Evolutionary conservation across 2,113 vertebrate genomes (phyloP).

Genomic region (Centropus bengalensis): DNA sequence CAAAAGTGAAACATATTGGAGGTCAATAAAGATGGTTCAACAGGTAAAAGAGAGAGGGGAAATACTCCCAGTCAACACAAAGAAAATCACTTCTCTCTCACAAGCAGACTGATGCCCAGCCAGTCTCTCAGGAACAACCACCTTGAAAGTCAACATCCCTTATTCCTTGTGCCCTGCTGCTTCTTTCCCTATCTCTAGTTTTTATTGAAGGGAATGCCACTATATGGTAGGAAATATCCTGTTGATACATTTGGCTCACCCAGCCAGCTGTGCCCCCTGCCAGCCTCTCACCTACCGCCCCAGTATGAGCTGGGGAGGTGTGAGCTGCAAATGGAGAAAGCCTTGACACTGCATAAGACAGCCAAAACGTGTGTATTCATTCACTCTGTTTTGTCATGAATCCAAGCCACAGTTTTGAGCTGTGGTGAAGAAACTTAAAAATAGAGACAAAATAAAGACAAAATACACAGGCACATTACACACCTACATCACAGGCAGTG

Average conservation of each 20-base stretch:
- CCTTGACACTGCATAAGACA: neutral
- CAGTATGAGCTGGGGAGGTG: neutral
- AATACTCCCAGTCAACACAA: neutral
- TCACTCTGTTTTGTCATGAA: neutral
- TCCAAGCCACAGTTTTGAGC: neutral
- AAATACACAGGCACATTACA: neutral
- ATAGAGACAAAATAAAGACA: neutral
- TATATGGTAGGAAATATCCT: neutral
- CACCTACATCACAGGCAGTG: neutral
- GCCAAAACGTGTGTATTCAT: neutral
- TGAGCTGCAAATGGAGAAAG: neutral
- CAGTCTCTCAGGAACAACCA: neutral
- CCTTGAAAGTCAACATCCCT: neutral
- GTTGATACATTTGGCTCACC: neutral
- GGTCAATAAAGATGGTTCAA: neutral
- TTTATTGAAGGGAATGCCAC: neutral
- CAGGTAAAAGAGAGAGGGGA: neutral
- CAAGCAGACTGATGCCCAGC: neutral
- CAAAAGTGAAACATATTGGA: neutral
- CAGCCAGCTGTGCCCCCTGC: neutral
- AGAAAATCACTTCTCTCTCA: neutral
- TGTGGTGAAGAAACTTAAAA: neutral
- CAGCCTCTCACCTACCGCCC: neutral
- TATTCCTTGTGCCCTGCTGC: fast-evolving
- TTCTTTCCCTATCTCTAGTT: neutral